Conservation (phyloP, 2,797 vertebrate genomes). For the Lacerta viridis region DNA sequence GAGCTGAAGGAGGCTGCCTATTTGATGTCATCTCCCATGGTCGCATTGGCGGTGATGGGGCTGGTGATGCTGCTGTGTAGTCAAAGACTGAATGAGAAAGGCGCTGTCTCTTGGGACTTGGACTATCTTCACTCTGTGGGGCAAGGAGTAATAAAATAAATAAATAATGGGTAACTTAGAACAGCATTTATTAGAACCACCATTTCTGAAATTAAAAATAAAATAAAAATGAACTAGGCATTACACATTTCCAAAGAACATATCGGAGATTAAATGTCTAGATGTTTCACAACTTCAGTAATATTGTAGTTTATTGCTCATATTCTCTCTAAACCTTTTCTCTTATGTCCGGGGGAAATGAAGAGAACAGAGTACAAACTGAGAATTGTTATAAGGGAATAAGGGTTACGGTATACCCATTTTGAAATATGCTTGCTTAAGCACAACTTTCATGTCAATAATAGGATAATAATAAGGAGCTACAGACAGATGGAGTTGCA, state of each 20-base stretch:
- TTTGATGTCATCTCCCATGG: conserved; percentile 96
- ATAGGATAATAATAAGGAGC: not conserved
- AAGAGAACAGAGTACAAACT: not conserved
- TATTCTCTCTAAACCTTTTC: not conserved
- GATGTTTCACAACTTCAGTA: not conserved
- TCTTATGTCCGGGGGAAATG: not conserved
- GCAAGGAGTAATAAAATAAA: conserved; percentile 46
- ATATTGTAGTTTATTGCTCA: not conserved
- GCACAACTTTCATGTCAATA: conserved; percentile 1
- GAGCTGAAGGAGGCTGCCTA: conserved; percentile 89
- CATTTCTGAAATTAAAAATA: conserved; percentile 11
- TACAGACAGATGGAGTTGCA: conserved; percentile 4
- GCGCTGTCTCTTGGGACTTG: conserved; percentile 95
- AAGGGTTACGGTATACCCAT: not conserved
- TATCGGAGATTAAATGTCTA: not conserved
- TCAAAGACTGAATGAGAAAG: conserved; percentile 95
- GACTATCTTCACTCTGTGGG: conserved; percentile 92
- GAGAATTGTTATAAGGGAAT: conserved; percentile 1
- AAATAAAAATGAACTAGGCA: not conserved
- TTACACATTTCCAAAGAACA: not conserved
- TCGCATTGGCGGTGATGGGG: conserved; percentile 95
- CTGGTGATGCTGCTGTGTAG: conserved; percentile 88
- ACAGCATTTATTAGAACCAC: conserved; percentile 26
- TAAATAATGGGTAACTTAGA: conserved; percentile 36
- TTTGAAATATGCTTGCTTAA: conserved; percentile 16